Evolutionary conservation across 2,888 invertebrate species (phyloP).

Genomic region (Epinotia bilunana): DNA sequence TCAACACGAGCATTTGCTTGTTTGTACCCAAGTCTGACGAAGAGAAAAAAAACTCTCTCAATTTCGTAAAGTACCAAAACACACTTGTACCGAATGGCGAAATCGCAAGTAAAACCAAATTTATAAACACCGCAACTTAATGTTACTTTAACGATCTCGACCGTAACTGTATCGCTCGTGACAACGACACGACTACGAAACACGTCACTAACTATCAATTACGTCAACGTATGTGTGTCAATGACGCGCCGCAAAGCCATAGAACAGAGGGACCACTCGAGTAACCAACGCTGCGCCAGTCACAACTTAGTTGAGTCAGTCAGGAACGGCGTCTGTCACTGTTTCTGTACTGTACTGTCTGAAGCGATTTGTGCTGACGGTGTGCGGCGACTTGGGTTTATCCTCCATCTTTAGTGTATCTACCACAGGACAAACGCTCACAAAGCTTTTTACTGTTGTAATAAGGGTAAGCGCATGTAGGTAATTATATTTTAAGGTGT

Average conservation of each 20-base stretch:
- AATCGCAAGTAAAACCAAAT: neutral
- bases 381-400: neutral
- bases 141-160: constrained; percentile 35
- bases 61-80: neutral
- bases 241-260: constrained; percentile 20
- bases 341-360: neutral
- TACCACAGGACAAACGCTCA: neutral
- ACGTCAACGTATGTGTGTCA: constrained; percentile 31
- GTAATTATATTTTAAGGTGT: no score
- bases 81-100: neutral
- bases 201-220: constrained; percentile 34
- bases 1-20: no score
- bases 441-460: neutral
- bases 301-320: neutral
- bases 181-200: constrained; percentile 10
- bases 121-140: constrained; percentile 22
- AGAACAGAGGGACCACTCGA: constrained; percentile 9
- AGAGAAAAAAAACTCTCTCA: no score
- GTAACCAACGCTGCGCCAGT: neutral
- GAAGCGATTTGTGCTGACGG: neutral
- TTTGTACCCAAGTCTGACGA: no score
- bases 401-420: neutral
- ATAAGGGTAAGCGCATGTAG: no score
- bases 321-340: neutral
- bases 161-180: constrained; percentile 34